A percentile compares a stretch with the other conserved stretches of the same genome.
Evolutionary conservation across 2,113 vertebrate species (phyloP).

Genomic region (Panurus biarmicus): DNA sequence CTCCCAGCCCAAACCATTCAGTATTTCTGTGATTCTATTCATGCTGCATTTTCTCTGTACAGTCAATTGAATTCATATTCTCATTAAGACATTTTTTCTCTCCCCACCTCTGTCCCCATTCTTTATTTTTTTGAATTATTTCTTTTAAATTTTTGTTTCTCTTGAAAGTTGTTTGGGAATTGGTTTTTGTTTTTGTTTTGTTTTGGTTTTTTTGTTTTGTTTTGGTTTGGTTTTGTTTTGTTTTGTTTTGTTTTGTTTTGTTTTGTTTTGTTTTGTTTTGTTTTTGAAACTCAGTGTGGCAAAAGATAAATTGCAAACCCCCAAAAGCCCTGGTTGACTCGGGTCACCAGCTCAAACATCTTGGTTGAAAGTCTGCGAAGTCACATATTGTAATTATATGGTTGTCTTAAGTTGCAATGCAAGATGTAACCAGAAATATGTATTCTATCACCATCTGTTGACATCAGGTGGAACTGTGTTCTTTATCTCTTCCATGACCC

Average conservation of each 20-base stretch:
- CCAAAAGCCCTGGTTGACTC: background rate
- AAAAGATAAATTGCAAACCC: background rate
- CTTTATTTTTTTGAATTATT: background rate
- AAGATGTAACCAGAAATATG: background rate
- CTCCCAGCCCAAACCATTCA: accelerated
- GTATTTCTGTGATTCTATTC: background rate
- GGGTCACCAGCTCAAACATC: background rate
- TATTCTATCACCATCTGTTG: background rate
- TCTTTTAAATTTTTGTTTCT: background rate
- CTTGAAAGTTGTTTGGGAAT: background rate
- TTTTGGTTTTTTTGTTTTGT: too few relatives aligned
- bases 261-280: too few relatives aligned
- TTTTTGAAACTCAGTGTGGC: background rate
- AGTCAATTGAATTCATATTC: background rate
- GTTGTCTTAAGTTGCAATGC: background rate
- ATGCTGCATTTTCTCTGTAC: background rate
- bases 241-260: too few relatives aligned
- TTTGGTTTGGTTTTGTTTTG: too few relatives aligned
- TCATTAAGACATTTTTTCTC: background rate
- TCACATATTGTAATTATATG: background rate
- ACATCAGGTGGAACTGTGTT: background rate
- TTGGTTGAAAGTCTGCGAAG: background rate
- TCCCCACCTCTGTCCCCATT: accelerated
- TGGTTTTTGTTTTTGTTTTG: too few relatives aligned
- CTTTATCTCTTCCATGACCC: background rate